These are phyloP conservation scores for Parambassis ranga DNA, from an alignment of 2,797 vertebrate species.

Conservation along the genomic window DNA sequence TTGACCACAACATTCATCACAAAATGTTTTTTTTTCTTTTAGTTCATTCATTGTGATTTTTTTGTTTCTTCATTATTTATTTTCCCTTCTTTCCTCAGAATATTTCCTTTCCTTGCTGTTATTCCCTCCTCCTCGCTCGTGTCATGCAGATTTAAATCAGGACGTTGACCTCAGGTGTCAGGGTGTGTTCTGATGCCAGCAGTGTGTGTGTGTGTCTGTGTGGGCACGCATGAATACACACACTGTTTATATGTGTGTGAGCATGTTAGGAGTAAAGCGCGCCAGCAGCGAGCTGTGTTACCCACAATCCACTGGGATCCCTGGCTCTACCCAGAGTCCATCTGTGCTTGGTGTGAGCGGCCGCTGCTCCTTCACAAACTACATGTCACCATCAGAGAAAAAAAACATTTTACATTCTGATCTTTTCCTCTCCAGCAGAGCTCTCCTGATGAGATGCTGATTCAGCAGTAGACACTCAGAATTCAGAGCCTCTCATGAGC, in stretches of 20 bases:
- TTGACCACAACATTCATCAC: no score
- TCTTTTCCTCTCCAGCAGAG: no score
- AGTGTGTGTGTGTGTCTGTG: slow-evolving; percentile 20
- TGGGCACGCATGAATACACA: slow-evolving; percentile 38
- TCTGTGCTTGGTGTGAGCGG: slow-evolving; percentile 48
- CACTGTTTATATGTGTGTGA: not conserved
- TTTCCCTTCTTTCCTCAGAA: not conserved
- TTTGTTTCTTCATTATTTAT: not conserved
- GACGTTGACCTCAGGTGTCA: slow-evolving; percentile 60
- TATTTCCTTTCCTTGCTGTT: no score
- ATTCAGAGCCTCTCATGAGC: not conserved
- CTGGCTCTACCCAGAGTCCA: slow-evolving; percentile 59
- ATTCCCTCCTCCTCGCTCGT: not conserved
- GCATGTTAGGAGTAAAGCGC: slow-evolving; percentile 12
- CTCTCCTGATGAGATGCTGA: not conserved
- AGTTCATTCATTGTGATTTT: not conserved
- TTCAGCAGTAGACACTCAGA: not conserved
- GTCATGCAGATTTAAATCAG: slow-evolving; percentile 56
- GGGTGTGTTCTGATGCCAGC: slow-evolving; percentile 36
- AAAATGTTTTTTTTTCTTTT: not conserved
- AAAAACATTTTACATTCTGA: not conserved
- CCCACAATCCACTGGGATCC: slow-evolving; percentile 60
- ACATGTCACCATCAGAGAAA: not conserved
- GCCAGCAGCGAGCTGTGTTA: slow-evolving; percentile 52
- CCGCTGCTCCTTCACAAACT: not conserved